Evolutionary conservation across 2,113 vertebrate species (phyloP), one percentile per base, ranked within the genome.

Genomic region (Sander lucioperca): DNA sequence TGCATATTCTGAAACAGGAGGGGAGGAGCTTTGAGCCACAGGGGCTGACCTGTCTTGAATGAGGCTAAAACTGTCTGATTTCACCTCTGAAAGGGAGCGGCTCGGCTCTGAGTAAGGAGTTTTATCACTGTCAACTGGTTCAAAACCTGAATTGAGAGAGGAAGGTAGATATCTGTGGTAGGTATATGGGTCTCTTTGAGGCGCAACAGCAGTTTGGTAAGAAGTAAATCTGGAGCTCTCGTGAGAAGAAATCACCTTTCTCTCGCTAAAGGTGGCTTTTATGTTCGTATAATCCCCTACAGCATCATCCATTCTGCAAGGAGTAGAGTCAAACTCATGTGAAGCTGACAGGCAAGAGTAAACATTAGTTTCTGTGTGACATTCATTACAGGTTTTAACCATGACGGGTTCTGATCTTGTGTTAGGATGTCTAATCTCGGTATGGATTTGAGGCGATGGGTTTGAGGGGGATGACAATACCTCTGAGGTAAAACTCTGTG

Each of bases 401-500:
- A 73, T 1, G 27, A 82, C 39, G 0, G 77, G 53, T 50, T 82
- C 75, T 2, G 61, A 21, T 56, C 21, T 66, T 21, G 62, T 15
- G 8, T 21, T 47, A 1, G 23, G 4, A 2, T 9, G 39, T 30
- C 2, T 73, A 6, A 9, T 18, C 53, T 80, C 58, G 0, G 51
- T 75, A 8, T 0, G 2, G 27, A 48, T 15, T 15, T 51, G 57
- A 53, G 62, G 3, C 1, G 57, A 30, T 19, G 16, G 23, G 16
- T 36, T 70, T 1, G 54, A 43, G 12, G 66, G 6, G 0, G 88
- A 61, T 0, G 88, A 53, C 11, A 73, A 3, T 1, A 87, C 16
- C 2, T 78, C 84, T 0, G 81, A 78, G 62, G 21, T 63, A 16
- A 93, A 92, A 30, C 21, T 83, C 36, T 64, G 45, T 2, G 90